Percentiles rank a stretch among this genome's conserved stretches.
Conservation (phyloP, 2,888 invertebrate genomes). For the Galeopsomyia nigrocyanea region DNA sequence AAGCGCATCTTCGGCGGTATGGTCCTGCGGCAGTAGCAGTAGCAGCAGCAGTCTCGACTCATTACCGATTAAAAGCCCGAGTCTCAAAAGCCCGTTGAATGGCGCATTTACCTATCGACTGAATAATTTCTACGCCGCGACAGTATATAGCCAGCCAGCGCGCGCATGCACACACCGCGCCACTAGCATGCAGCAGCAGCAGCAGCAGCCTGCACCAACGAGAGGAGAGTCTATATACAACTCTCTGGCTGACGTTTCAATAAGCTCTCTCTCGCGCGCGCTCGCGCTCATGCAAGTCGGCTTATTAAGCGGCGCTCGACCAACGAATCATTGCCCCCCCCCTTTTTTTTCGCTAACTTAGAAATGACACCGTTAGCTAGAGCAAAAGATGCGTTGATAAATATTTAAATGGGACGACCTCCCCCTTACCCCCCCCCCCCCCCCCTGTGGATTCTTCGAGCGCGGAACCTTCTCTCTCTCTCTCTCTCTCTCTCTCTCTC, state of each 20-base stretch:
- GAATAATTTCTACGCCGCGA: conserved; percentile 5
- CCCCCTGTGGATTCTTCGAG: background rate
- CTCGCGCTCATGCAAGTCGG: background rate
- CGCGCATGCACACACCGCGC: background rate
- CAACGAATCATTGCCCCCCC: conserved; percentile 27
- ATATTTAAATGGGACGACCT: conserved; percentile 31
- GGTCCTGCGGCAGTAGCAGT: too few relatives aligned
- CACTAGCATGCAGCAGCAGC: background rate
- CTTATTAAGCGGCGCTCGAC: conserved; percentile 39
- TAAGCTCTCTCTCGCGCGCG: conserved; percentile 14
- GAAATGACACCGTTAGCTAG: conserved; percentile 37
- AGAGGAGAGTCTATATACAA: conserved; percentile 3
- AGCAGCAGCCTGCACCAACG: background rate
- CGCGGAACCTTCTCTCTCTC: background rate
- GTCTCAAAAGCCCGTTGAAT: conserved; percentile 34
- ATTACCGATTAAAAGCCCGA: conserved; percentile 43
- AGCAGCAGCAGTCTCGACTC: conserved; percentile 22
- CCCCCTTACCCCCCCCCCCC: background rate
- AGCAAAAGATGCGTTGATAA: conserved; percentile 42
- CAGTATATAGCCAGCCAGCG: conserved; percentile 6
- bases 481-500: too few relatives aligned
- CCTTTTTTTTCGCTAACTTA: background rate
- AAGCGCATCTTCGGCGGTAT: conserved; percentile 27
- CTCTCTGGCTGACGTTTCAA: conserved; percentile 42
- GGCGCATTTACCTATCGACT: conserved; percentile 2